These are phyloP conservation scores for Lingula anatina DNA, from an alignment of 2,888 invertebrate genomes.

Conservation along the genomic window DNA sequence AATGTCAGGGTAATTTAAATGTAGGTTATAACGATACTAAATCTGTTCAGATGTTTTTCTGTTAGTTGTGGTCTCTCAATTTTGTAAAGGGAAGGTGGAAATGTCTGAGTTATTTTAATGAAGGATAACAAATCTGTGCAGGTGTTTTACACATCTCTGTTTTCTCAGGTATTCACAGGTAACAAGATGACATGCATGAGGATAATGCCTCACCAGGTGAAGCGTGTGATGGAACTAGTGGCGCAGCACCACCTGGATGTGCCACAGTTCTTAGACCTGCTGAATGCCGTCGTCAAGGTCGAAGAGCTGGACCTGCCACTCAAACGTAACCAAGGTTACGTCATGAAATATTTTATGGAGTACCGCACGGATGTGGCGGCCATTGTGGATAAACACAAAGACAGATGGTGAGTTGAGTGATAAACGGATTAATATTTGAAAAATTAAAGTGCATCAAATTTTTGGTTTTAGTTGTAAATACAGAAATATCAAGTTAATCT, in stretches of 20 bases:
- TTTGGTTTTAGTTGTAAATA: too few species aligned
- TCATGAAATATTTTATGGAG: slow-evolving; percentile 52
- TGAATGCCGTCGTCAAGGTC: slow-evolving; percentile 46
- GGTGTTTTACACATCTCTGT: too few species aligned
- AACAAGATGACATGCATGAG: slow-evolving; percentile 48
- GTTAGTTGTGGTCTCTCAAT: too few species aligned
- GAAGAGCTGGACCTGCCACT: slow-evolving; percentile 48
- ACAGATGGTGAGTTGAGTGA: slow-evolving; percentile 23
- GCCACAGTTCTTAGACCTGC: slow-evolving; percentile 45
- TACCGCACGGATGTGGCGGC: slow-evolving; percentile 38
- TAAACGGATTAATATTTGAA: background rate
- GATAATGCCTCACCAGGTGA: slow-evolving; percentile 38
- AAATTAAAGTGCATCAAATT: too few species aligned
- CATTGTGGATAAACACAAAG: slow-evolving; percentile 37
- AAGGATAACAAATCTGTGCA: too few species aligned
- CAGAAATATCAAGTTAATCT: too few species aligned
- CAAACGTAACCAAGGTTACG: slow-evolving; percentile 48
- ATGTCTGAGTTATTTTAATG: too few species aligned
- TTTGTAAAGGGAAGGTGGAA: too few species aligned
- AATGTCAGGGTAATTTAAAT: too few species aligned
- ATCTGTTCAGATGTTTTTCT: too few species aligned
- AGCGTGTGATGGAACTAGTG: slow-evolving; percentile 40
- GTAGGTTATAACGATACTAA: too few species aligned
- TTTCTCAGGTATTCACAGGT: slow-evolving; percentile 50
- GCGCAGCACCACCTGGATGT: slow-evolving; percentile 30